Base-by-base conservation (phyloP, 1,140 invertebrate species). In the Drosophila sp. region DNA sequence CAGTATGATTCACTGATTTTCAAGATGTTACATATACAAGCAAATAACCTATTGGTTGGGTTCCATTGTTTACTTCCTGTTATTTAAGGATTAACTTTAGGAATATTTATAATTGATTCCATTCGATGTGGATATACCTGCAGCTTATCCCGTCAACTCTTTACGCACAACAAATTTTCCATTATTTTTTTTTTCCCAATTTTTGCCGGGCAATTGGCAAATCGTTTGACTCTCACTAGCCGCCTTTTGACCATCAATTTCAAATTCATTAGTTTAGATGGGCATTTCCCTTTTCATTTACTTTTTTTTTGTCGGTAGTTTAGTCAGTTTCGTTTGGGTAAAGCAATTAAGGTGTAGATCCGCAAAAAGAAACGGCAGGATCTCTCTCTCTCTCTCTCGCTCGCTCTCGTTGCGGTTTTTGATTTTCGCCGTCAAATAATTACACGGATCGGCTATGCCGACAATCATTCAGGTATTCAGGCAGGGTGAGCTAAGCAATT, bases 341-440 rank as follows among this genome's bases (percentile, higher is more conserved):
- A 50, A 58, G 76, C 84, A 89, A 89, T 87, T 87, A 87, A 84
- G 62, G 83, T 87, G 83, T 87, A 87, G 73, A 89, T 87, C 84
- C 83, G 84, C 70, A 80, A 69, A 77, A 80, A 69, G 70, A 71
- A 61, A 72, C 76, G 67, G 11, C 1, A 58, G 55, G 32, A 35
- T 58, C 32, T 32, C 57, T 56, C 57, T 76, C 57, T 74, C 41
- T 40, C 57, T 38, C 29, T 32, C 35, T 64, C 47, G 64, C 60
- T 76, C 76, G 17, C 17, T 17, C 17, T 17, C 17, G 17, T 17
- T 17, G 17, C 17, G 17, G 17, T 76, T 57, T 72, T 72, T 70
- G 68, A 68, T 76, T 72, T 80, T 71, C 32, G 63, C 73, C 73
- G 70, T 35, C 70, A 41, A 54, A 25, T 72, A 58, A 72, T 64